phyloP scores from a whole-genome alignment of 2,113 vertebrate genomes.

The Neoarius graeffei region DNA sequence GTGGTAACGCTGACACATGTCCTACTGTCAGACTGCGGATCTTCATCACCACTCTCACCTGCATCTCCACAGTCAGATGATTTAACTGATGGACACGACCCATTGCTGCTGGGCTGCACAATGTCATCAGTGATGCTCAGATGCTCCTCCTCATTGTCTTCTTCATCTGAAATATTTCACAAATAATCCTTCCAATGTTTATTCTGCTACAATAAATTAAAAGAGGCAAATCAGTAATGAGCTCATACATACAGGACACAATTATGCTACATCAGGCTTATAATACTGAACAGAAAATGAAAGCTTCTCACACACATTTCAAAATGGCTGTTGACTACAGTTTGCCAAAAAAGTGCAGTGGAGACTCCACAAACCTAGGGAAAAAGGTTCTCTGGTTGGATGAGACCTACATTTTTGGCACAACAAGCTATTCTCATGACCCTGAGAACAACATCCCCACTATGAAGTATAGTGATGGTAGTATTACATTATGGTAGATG shows the following conservation, averaged over 20 bases:
- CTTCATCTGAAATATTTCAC: slow-evolving; percentile 57
- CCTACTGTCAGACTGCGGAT: slow-evolving; percentile 41
- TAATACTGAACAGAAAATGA: too few species aligned
- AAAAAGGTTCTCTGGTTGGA: too few species aligned
- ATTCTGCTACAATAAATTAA: neutral
- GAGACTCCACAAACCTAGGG: too few species aligned
- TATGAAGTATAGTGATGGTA: too few species aligned
- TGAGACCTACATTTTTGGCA: too few species aligned
- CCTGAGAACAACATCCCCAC: too few species aligned
- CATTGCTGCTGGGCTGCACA: slow-evolving; percentile 37
- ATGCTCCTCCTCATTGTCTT: slow-evolving; percentile 50
- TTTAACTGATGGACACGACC: slow-evolving; percentile 22
- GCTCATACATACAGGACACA: too few species aligned
- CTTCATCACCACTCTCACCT: slow-evolving; percentile 39
- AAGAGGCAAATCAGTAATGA: neutral
- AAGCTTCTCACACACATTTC: too few species aligned
- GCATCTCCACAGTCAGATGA: slow-evolving; percentile 39
- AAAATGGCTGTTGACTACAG: too few species aligned
- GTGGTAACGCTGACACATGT: slow-evolving; percentile 49
- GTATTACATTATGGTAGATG: too few species aligned
- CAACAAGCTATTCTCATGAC: neutral
- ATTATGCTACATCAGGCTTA: too few species aligned
- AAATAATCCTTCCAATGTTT: neutral
- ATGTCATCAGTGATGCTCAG: slow-evolving; percentile 30
- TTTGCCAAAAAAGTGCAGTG: too few species aligned